Conservation (phyloP, 1,140 invertebrate genomes). For the Drosophila mojavensis region DNA sequence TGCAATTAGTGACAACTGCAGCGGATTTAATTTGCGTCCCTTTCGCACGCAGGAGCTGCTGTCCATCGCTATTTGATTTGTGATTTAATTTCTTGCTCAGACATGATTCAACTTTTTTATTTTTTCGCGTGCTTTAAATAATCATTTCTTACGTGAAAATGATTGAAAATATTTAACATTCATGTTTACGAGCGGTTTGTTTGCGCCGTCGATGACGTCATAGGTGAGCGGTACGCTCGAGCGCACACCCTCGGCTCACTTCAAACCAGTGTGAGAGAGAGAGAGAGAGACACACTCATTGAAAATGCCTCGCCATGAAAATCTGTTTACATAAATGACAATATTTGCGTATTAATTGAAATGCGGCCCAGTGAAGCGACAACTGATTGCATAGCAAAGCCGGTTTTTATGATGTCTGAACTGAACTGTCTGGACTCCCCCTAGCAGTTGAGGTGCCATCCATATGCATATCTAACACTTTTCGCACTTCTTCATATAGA, state of each 20-base stretch:
- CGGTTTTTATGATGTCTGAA: constrained; percentile 8
- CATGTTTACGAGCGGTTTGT: constrained; percentile 21
- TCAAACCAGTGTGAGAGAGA: constrained; percentile 20
- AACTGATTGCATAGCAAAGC: constrained; percentile 18
- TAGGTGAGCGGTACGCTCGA: constrained; percentile 42
- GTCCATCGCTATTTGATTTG: not conserved
- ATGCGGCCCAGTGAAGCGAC: constrained; percentile 40
- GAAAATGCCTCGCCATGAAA: constrained; percentile 34
- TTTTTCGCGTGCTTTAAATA: not conserved
- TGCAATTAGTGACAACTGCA: constrained; percentile 36
- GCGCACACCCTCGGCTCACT: constrained; percentile 46
- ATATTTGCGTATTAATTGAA: constrained; percentile 77
- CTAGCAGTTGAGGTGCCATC: not conserved
- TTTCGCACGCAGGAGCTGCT: not conserved
- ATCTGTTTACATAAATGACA: constrained; percentile 69
- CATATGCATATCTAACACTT: not conserved
- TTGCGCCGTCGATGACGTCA: constrained; percentile 65
- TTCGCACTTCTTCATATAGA: no score
- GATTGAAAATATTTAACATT: constrained; percentile 34
- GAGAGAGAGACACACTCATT: constrained; percentile 47
- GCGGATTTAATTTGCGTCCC: not conserved
- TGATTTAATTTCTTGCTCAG: not conserved
- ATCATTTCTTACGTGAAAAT: not conserved
- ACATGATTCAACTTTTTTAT: constrained; percentile 10
- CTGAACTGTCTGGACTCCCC: not conserved